These are phyloP conservation scores for Labeo catla DNA, from an alignment of 2,113 vertebrate genomes.

Conservation along the genomic window DNA sequence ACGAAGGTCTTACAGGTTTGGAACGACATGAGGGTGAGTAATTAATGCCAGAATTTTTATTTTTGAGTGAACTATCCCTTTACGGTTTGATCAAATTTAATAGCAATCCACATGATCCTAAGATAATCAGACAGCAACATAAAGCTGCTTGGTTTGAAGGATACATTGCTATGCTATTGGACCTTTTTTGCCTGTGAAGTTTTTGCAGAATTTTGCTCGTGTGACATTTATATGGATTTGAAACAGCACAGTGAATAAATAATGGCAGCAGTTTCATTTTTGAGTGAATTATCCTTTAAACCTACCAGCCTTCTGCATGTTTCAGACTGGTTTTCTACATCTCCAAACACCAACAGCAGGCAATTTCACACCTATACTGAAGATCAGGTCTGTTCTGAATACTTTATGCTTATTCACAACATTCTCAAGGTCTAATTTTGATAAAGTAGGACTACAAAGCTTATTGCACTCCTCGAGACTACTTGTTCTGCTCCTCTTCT, in stretches of 20 bases:
- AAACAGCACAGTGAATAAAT: not conserved
- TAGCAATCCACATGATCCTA: not conserved
- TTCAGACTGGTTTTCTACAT: not conserved
- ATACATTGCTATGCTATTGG: not conserved
- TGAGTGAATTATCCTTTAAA: not conserved
- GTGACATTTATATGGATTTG: not conserved
- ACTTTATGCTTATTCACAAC: not conserved
- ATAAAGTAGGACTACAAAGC: not conserved
- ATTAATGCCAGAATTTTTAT: too few relatives aligned
- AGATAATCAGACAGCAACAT: not conserved
- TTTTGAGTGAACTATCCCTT: too few relatives aligned
- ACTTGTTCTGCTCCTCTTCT: constrained; percentile 5
- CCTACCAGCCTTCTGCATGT: not conserved
- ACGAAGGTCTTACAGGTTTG: too few relatives aligned
- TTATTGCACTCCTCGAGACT: not conserved
- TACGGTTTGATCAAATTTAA: not conserved
- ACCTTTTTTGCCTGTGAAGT: not conserved
- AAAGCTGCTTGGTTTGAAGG: not conserved
- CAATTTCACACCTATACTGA: not conserved
- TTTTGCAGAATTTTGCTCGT: not conserved
- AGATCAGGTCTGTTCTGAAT: not conserved
- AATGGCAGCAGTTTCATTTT: not conserved
- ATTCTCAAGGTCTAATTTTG: not conserved
- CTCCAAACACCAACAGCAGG: not conserved
- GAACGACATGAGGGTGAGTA: too few relatives aligned